Evolutionary conservation across 1,140 invertebrate species (phyloP).

Genomic region (Diploscapter pachys): DNA sequence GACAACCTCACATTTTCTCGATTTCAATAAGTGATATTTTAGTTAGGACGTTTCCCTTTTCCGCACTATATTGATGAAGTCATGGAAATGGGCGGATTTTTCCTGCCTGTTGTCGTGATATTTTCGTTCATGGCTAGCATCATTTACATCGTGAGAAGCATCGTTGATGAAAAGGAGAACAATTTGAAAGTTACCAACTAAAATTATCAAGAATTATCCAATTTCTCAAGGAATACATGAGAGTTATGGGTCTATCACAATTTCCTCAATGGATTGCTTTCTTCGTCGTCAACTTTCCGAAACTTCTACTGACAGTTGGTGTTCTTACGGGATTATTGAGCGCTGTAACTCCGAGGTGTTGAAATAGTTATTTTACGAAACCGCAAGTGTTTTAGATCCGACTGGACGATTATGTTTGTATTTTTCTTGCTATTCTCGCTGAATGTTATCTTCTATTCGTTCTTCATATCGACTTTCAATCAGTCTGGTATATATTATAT

Average conservation of each 20-base stretch:
- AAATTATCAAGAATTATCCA: too few relatives aligned
- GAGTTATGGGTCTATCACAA: slow-evolving; percentile 78
- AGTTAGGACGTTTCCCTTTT: slow-evolving; percentile 46
- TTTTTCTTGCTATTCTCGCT: slow-evolving; percentile 67
- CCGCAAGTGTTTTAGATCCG: slow-evolving; percentile 22
- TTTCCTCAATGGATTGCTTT: slow-evolving; percentile 80
- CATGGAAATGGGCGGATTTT: slow-evolving; percentile 47
- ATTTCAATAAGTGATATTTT: background rate
- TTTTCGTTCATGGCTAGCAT: slow-evolving; percentile 52
- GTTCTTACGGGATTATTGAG: slow-evolving; percentile 63
- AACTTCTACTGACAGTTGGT: slow-evolving; percentile 67
- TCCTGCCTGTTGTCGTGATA: slow-evolving; percentile 47
- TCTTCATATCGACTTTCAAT: slow-evolving; percentile 71
- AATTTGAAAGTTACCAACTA: slow-evolving; percentile 27
- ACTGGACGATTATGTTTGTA: slow-evolving; percentile 59
- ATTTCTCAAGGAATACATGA: slow-evolving; percentile 72
- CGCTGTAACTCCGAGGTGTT: slow-evolving; percentile 16
- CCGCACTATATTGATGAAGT: slow-evolving; percentile 45
- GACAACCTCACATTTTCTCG: background rate
- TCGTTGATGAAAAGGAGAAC: slow-evolving; percentile 52
- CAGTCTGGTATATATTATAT: slow-evolving; percentile 66
- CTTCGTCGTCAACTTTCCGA: slow-evolving; percentile 74
- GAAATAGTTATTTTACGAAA: background rate
- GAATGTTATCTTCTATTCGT: slow-evolving; percentile 68
- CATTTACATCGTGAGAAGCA: slow-evolving; percentile 48